Evolutionary conservation across 2,113 vertebrate species (phyloP).

Genomic region (Pan troglodytes): DNA sequence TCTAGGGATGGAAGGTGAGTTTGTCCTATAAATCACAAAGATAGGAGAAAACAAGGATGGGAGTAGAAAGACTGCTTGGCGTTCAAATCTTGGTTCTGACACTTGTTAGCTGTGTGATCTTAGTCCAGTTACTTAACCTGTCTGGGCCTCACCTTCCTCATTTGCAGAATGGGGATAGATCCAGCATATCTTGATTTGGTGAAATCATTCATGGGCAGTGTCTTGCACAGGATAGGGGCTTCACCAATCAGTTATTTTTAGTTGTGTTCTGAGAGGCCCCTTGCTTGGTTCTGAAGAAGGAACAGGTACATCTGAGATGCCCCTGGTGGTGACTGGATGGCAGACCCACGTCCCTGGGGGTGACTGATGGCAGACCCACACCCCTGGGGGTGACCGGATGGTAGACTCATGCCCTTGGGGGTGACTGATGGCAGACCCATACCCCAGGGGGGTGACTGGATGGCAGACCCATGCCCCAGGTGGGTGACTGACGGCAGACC

Average conservation of each 20-base stretch:
- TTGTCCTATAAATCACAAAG: not conserved
- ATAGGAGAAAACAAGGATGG: not conserved
- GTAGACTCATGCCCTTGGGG: too few relatives aligned
- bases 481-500: too few relatives aligned
- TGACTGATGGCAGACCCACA: too few relatives aligned
- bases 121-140: not conserved
- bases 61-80: not conserved
- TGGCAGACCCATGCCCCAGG: too few relatives aligned
- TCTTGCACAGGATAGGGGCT: not conserved
- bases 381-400: too few relatives aligned
- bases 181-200: not conserved
- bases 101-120: not conserved
- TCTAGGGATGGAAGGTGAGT: not conserved
- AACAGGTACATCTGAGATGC: not conserved
- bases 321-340: not conserved
- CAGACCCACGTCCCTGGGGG: too few relatives aligned
- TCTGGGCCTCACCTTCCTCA: not conserved
- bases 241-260: not conserved
- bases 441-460: accelerated
- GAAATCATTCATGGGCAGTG: not conserved
- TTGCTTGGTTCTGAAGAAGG: not conserved
- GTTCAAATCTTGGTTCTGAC: not conserved
- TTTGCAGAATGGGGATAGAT: not conserved
- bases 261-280: not conserved
- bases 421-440: too few relatives aligned